Evolutionary conservation across 2,113 vertebrate genomes (phyloP), one percentile per base, ranked within the genome.

Genomic region (Corythornis madagascariensis): DNA sequence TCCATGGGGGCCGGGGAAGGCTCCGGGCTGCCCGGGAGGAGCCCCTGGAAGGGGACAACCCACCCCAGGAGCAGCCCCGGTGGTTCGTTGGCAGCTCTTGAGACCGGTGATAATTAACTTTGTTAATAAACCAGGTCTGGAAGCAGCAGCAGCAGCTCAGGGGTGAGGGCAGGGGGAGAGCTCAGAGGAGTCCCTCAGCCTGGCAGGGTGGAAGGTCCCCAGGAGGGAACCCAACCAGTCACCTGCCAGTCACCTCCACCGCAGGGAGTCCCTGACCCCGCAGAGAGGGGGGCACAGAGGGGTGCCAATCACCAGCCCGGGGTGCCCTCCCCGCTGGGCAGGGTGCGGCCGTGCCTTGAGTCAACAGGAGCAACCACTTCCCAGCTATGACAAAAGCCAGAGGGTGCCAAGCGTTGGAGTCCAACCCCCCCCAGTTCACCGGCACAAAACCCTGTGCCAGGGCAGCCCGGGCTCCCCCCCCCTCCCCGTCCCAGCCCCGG

Each of bases 101-200:
- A 1, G 5, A n/a, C 33, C 17, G 88, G 63, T 64, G 83, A 16
- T 72, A 79, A 79, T 86, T 75, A 83, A 86, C 42, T 13, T 1
- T 21, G 84, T 66, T 77, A 95, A 96, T 94, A 91, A 95, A 95
- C 2, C n/a, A 11, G 20, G 50, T 28, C 38, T 24, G 56, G 69
- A 45, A 72, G 79, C 73, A 45, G 72, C 33, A 69, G 42, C 48
- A 43, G 56, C 43, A 3, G 31, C 78, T 33, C 14, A 1, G 28
- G 40, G 48, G 15, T 1, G 3, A 4, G 12, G 31, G 25, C 21
- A 4, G n/a, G n/a, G 13, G 33, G 59, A 3, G 42, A 38, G 64
- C 74, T 28, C 9, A 1, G 56, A 1, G 1, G 16, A 8, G 28
- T 42, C n/a, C 25, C 48, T 1, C 47, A 5, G 55, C 50, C 38